A percentile compares a stretch with the other conserved stretches of the same genome.
phyloP scores from a whole-genome alignment of 2,113 vertebrate species.

The Otus sunia region DNA sequence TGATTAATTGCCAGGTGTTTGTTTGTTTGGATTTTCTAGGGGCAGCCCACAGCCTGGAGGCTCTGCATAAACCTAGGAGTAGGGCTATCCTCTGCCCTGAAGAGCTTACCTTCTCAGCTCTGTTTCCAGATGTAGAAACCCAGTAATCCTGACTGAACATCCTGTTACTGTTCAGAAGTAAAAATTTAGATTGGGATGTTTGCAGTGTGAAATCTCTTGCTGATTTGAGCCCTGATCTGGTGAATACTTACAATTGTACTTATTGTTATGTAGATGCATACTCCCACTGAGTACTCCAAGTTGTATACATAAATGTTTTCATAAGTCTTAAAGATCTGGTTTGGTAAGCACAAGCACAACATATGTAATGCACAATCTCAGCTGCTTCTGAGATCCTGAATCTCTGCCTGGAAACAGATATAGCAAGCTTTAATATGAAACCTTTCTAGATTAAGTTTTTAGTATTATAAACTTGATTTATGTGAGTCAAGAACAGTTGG shows the following conservation, averaged over 20 bases:
- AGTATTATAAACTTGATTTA: slow-evolving; percentile 1
- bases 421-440: not conserved
- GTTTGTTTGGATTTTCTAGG: not conserved
- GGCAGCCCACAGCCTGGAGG: not conserved
- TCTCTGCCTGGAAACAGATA: not conserved
- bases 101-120: not conserved
- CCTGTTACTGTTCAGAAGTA: not conserved
- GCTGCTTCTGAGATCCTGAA: not conserved
- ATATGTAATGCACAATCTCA: not conserved
- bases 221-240: not conserved
- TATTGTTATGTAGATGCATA: not conserved
- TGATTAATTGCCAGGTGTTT: not conserved
- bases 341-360: not conserved
- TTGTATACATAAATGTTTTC: slow-evolving; percentile 10
- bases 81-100: not conserved
- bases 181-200: not conserved
- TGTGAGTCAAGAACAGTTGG: not conserved
- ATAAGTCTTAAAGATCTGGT: not conserved
- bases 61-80: not conserved
- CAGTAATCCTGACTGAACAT: not conserved
- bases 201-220: not conserved
- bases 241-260: not conserved
- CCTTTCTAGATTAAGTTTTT: slow-evolving; percentile 4
- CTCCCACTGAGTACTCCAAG: not conserved
- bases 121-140: not conserved